Base-by-base conservation (phyloP, 2,113 vertebrate genomes). In the Carassius carassius region DNA sequence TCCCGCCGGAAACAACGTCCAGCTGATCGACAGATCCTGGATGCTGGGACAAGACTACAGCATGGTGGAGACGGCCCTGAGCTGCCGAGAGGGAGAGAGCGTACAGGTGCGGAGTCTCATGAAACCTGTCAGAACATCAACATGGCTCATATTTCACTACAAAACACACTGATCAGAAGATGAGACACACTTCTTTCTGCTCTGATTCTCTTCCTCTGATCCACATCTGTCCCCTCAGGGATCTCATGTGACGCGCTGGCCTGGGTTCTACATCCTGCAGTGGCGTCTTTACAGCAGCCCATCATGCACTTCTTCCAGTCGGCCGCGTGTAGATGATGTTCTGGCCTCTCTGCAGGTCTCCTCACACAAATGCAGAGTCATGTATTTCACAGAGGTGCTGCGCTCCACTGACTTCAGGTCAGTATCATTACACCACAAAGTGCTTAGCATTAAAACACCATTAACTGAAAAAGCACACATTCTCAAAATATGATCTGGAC, bases 371-470 rank as follows among this genome's bases (percentile, higher is more conserved):
- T 98, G 97, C 88, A 99, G 97, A 93, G 96, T 99, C 84, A 97
- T 99, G 97, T 99, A 96, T 93, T 99, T 98, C 90, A 99, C 97
- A 0, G 97, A 99, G 88, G 97, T 98, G 86, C 96, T 99, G 89
- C 96, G 94, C 74, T 98, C 97, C 8, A 95, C 96, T 77, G 97
- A 99, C 88, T 99, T 99, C 96, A 97, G 98, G 98, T 99, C 86
- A 89, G 91, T 89, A 14, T 11, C 12, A 3, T 9, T 84, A 65
- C 14, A 23, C 12, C 12, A 19, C 56, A 56, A 37, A 35, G 23
- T 13, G 23, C 5, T 35, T 54, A 9, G 8, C 17, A 12, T 72
- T 4, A 51, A 75, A 76, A 54, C 49, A 56, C 32, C 5, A 23
- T 76, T 4, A 54, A 51, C 23, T 19, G 8, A 51, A 51, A 7